Evolutionary conservation across 2,113 vertebrate species (phyloP).

Genomic region (Burhinus bistriatus): DNA sequence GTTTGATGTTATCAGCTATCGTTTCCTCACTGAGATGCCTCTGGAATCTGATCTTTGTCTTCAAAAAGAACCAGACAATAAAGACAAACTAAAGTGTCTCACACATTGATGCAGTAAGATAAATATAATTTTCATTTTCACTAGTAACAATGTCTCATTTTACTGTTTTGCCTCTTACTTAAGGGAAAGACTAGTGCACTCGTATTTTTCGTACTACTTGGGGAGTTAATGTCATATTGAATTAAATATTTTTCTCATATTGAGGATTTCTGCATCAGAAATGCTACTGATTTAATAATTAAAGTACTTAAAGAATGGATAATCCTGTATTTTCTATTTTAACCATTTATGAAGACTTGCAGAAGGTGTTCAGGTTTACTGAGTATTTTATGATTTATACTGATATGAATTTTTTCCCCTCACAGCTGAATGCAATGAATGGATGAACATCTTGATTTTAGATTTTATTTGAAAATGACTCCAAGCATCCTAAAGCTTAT

Average conservation of each 20-base stretch:
- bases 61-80: background rate
- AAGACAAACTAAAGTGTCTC: background rate
- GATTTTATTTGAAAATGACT: background rate
- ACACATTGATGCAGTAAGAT: background rate
- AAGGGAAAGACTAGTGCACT: background rate
- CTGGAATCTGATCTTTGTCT: background rate
- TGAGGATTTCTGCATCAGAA: background rate
- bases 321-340: background rate
- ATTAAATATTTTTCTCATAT: background rate
- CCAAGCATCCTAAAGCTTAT: background rate
- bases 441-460: background rate
- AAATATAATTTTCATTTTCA: background rate
- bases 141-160: background rate
- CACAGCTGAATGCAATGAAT: background rate
- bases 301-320: background rate
- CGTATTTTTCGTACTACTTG: background rate
- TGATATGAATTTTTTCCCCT: background rate
- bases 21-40: background rate
- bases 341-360: background rate
- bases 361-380: background rate
- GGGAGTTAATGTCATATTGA: background rate
- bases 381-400: background rate
- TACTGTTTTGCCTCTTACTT: background rate
- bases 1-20: background rate
- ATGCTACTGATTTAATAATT: background rate